Percentiles rank a stretch among this genome's conserved stretches.
Evolutionary conservation across 1,140 invertebrate genomes (phyloP).

Genomic region (Euglossa dilemma): DNA sequence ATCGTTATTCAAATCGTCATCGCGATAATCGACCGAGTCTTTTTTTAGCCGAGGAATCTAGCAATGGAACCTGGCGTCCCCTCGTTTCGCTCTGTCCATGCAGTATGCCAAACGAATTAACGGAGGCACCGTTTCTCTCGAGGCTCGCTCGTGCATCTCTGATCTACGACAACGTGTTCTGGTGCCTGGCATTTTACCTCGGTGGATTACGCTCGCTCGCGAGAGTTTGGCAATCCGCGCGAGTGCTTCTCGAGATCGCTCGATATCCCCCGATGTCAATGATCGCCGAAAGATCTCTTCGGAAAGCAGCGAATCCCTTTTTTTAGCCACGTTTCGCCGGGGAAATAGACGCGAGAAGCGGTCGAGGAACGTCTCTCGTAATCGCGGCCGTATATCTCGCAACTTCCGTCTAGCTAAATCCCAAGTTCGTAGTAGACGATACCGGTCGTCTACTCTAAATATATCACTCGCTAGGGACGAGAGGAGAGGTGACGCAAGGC

Average conservation of each 20-base stretch:
- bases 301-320: not conserved
- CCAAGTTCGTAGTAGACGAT: not conserved
- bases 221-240: not conserved
- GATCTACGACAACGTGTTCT: slow-evolving; percentile 2
- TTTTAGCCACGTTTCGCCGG: not conserved
- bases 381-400: not conserved
- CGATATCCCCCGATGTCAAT: not conserved
- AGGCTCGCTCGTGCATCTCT: not conserved
- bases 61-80: not conserved
- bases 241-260: not conserved
- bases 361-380: not conserved
- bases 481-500: slow-evolving; percentile 2
- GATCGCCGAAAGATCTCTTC: not conserved
- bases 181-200: not conserved
- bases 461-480: slow-evolving; percentile 13
- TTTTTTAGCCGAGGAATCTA: not conserved
- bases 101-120: not conserved
- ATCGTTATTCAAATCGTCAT: not conserved
- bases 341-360: not conserved
- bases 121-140: not conserved
- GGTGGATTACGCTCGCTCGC: too few species aligned
- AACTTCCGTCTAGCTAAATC: not conserved
- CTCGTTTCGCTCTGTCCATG: not conserved
- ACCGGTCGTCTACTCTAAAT: slow-evolving; percentile 17
- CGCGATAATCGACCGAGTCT: not conserved